phyloP scores from a whole-genome alignment of 2,113 vertebrate genomes.

The Siniperca knerii region DNA sequence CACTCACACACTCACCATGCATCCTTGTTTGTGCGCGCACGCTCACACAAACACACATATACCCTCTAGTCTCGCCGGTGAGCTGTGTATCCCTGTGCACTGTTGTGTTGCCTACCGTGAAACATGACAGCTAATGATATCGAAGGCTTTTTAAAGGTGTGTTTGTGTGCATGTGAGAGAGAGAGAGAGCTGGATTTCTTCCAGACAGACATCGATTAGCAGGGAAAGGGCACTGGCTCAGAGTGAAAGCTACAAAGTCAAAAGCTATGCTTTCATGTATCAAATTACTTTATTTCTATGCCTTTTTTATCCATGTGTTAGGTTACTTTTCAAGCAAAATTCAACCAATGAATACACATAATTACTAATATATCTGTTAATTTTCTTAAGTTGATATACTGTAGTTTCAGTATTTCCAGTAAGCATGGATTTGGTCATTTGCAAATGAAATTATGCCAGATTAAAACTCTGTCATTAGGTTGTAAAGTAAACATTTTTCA shows the following conservation, averaged over 20 bases:
- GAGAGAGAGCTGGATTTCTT: constrained; percentile 57
- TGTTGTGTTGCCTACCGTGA: constrained; percentile 78
- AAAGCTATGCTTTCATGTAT: constrained; percentile 39
- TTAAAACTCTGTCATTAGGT: no score
- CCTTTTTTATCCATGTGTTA: constrained; percentile 17
- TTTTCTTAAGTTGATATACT: not conserved
- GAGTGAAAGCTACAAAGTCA: constrained; percentile 61
- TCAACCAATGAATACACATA: not conserved
- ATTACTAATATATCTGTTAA: not conserved
- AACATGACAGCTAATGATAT: constrained; percentile 87
- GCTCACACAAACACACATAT: constrained; percentile 44
- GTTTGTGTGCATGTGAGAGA: constrained; percentile 40
- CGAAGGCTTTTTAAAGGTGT: constrained; percentile 74
- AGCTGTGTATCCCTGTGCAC: constrained; percentile 73
- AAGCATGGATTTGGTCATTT: not conserved
- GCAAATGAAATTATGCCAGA: no score
- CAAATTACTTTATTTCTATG: constrained; percentile 37
- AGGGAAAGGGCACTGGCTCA: constrained; percentile 45
- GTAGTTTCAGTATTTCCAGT: not conserved
- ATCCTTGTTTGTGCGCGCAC: constrained; percentile 64
- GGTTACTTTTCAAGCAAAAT: constrained; percentile 17
- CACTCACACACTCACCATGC: constrained; percentile 79
- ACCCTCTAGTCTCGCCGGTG: constrained; percentile 70
- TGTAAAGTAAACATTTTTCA: no score
- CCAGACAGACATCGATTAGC: constrained; percentile 80